phyloP scores from a whole-genome alignment of 2,113 vertebrate species.

The Lepidothrix coronata region DNA sequence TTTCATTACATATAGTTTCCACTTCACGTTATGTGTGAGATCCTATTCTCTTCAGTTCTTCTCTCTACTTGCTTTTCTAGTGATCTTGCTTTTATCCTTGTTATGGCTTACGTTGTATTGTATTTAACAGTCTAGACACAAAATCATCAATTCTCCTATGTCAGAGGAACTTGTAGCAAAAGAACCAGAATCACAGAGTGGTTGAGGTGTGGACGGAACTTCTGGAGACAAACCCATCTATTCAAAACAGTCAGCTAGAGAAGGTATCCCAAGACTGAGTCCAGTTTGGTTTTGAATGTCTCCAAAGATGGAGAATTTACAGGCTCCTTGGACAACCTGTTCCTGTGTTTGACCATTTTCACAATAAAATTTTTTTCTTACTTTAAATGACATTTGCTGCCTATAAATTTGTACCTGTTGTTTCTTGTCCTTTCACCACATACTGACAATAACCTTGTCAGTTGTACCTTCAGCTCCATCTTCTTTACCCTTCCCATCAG shows the following conservation, averaged over 20 bases:
- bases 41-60: not conserved
- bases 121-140: not conserved
- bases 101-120: accelerated
- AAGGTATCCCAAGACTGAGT: not conserved
- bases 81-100: not conserved
- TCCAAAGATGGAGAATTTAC: not conserved
- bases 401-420: not conserved
- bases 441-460: not conserved
- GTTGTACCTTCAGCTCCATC: not conserved
- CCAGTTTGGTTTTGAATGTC: not conserved
- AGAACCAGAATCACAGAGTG: not conserved
- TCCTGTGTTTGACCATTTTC: not conserved
- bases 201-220: not conserved
- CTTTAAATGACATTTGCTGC: not conserved
- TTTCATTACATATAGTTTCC: not conserved
- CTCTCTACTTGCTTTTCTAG: not conserved
- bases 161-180: not conserved
- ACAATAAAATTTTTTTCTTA: not conserved
- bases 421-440: not conserved
- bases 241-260: not conserved
- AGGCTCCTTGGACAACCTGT: not conserved
- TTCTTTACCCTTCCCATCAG: not conserved
- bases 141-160: not conserved
- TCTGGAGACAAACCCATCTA: not conserved
- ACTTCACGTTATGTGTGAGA: not conserved